A percentile compares a stretch with the other conserved stretches of the same genome.
Conservation (phyloP, 1,140 invertebrate genomes). For the Calephelis virginiensis region DNA sequence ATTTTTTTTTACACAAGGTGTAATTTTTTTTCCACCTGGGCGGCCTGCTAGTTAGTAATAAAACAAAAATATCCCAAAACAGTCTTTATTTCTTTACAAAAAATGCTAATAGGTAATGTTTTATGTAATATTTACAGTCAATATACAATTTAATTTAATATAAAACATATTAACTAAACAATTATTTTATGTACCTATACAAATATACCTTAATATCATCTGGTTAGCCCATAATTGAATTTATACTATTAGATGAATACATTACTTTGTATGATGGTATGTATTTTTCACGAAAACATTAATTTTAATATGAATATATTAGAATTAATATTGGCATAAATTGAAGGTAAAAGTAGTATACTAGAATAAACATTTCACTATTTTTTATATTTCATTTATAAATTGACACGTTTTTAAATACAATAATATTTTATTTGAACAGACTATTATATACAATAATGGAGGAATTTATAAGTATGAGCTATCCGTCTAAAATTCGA, state of each 20-base stretch:
- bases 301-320: not conserved
- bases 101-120: conserved; percentile 26
- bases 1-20: too few species aligned
- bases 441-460: too few species aligned
- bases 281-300: too few species aligned
- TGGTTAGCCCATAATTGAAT: too few species aligned
- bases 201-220: too few species aligned
- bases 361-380: not conserved
- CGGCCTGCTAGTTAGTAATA: not conserved
- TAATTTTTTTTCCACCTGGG: too few species aligned
- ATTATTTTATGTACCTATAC: too few species aligned
- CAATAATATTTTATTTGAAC: too few species aligned
- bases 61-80: conserved; percentile 54
- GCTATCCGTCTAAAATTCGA: not conserved
- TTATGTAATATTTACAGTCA: conserved; percentile 34
- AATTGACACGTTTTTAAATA: too few species aligned
- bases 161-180: too few species aligned
- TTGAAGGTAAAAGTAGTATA: not conserved
- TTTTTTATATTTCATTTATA: not conserved
- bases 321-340: not conserved
- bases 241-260: too few species aligned
- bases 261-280: too few species aligned
- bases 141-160: conserved; percentile 21
- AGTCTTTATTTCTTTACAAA: conserved; percentile 64
- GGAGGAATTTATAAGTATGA: not conserved